These are phyloP conservation scores for Cheilosia impressa DNA, from an alignment of 2,888 invertebrate species.

Conservation along the genomic window DNA sequence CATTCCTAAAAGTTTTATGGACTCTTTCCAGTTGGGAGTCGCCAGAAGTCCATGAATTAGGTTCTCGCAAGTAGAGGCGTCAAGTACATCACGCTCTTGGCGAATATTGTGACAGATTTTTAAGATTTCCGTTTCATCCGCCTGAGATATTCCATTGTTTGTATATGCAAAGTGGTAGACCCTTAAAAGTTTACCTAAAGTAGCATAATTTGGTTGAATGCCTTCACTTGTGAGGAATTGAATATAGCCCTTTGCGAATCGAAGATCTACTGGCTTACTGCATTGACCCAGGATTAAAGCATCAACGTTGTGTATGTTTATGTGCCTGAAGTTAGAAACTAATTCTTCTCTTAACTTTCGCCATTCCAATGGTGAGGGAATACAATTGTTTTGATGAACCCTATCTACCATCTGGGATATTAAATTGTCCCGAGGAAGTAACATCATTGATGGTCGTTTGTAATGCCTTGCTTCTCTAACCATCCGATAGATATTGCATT, in stretches of 20 bases:
- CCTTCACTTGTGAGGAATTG: constrained; percentile 84
- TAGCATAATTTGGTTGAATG: constrained; percentile 85
- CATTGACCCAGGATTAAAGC: constrained; percentile 86
- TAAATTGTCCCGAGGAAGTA: constrained; percentile 73
- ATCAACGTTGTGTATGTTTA: constrained; percentile 85
- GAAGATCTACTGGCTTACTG: constrained; percentile 82
- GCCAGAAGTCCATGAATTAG: constrained; percentile 87
- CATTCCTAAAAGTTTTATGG: constrained; percentile 86
- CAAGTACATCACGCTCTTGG: constrained; percentile 86
- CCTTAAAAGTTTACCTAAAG: constrained; percentile 85
- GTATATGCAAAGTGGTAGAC: constrained; percentile 84
- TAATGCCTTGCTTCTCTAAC: constrained; percentile 75
- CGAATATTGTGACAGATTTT: constrained; percentile 82
- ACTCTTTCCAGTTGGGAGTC: constrained; percentile 87
- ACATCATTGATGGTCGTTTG: constrained; percentile 75
- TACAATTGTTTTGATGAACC: constrained; percentile 71
- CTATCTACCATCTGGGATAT: constrained; percentile 77
- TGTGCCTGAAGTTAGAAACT: constrained; percentile 77
- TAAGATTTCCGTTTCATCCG: constrained; percentile 85
- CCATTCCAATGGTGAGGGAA: constrained; percentile 78
- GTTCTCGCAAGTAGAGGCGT: constrained; percentile 86
- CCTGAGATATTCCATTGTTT: constrained; percentile 80
- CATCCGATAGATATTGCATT: background rate
- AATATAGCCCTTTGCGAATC: constrained; percentile 86
- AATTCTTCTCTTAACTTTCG: constrained; percentile 77